phyloP scores from a whole-genome alignment of 2,797 vertebrate species.

The Leuciscus waleckii region DNA sequence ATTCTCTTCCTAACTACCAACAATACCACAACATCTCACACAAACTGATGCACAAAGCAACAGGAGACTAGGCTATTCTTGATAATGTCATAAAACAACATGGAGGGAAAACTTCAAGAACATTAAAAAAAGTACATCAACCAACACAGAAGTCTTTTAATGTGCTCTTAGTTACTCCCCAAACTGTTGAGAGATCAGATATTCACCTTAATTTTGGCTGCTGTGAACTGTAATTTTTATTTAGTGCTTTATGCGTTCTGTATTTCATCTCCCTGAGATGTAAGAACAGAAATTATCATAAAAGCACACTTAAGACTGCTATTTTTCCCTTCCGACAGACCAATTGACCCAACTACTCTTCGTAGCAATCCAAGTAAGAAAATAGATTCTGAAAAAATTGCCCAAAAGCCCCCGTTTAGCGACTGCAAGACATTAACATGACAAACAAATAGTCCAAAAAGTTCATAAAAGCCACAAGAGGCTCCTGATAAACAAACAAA shows the following conservation, averaged over 20 bases:
- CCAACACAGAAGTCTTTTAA: background rate
- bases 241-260: slow-evolving; percentile 23
- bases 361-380: background rate
- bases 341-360: slow-evolving; percentile 27
- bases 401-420: background rate
- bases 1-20: background rate
- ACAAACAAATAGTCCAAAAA: slow-evolving; percentile 9
- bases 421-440: background rate
- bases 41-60: background rate
- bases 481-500: slow-evolving; percentile 31
- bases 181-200: slow-evolving; percentile 33
- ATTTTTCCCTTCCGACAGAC: slow-evolving; percentile 30
- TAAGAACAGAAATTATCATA: slow-evolving; percentile 45
- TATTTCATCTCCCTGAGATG: slow-evolving; percentile 36
- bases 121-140: background rate
- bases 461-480: slow-evolving; percentile 6
- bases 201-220: slow-evolving; percentile 30
- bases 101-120: background rate
- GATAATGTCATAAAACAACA: background rate
- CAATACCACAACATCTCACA: background rate
- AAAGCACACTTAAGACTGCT: slow-evolving; percentile 41
- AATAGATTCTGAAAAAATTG: background rate
- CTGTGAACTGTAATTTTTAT: slow-evolving; percentile 33
- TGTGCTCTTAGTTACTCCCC: background rate
- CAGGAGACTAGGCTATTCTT: background rate